A percentile compares a stretch with the other conserved stretches of the same genome.
Evolutionary conservation across 2,888 invertebrate genomes (phyloP).

Genomic region (Celastrina argiolus): DNA sequence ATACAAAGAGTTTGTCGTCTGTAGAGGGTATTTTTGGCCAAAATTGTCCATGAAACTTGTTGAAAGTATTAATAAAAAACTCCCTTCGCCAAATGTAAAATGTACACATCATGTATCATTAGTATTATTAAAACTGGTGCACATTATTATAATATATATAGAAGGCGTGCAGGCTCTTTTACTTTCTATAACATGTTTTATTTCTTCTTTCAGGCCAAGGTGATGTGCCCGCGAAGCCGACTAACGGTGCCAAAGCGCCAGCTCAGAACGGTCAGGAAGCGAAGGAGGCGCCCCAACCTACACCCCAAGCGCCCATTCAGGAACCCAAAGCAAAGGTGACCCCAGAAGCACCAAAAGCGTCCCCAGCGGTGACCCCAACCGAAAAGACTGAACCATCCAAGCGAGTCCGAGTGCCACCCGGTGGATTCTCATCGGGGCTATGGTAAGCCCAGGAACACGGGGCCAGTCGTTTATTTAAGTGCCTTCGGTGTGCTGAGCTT

Average conservation of each 20-base stretch:
- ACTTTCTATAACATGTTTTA: too few species aligned
- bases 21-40: background rate
- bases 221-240: conserved; percentile 48
- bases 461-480: conserved; percentile 40
- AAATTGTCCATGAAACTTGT: background rate
- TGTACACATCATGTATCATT: background rate
- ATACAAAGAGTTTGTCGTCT: too few species aligned
- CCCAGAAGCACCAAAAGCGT: conserved; percentile 36
- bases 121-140: too few species aligned
- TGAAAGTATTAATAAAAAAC: background rate
- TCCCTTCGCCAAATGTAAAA: background rate
- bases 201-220: conserved; percentile 45
- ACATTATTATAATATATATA: too few species aligned
- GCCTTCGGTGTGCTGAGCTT: conserved; percentile 35
- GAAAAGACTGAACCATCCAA: conserved; percentile 43
- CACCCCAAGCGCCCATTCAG: background rate
- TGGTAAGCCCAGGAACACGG: conserved; percentile 68
- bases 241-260: conserved; percentile 47
- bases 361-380: conserved; percentile 35
- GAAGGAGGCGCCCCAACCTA: conserved; percentile 28
- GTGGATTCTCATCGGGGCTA: conserved; percentile 81
- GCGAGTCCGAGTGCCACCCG: conserved; percentile 80
- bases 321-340: conserved; percentile 27
- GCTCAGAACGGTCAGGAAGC: conserved; percentile 44
- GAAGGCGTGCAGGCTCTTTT: too few species aligned